Evolutionary conservation across 2,888 invertebrate genomes (phyloP), one percentile per base, ranked within the genome.

Genomic region (Cynaeus angustus): DNA sequence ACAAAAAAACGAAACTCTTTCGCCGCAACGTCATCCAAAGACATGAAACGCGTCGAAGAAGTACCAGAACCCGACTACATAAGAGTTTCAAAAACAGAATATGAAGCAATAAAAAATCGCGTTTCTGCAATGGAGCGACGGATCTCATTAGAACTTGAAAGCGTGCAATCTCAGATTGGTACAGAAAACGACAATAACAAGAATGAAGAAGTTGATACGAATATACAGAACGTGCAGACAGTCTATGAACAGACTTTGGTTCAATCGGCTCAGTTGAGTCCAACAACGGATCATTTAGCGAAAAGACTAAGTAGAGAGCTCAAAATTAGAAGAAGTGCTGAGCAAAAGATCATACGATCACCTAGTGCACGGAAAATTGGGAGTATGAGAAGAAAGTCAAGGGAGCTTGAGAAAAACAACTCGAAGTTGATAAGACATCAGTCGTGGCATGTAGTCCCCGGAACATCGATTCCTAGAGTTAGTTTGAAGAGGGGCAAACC

Each of bases 291-390:
- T 78, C 89, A 91, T 71, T 84, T 94, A 69, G 93, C 93, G 1
- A 89, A 89, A 68, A 87, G 91, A 68, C 84, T 94, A 43, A 92
- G 92, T 76, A 89, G 90, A 78, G 93, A 93, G 81, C 82, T 94
- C 46, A 92, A 92, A 81, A 94, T 94, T 65, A 86, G 93, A 66
- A 89, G 90, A 46, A 92, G 90, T 68, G 87, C 87, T 33, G 91
- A 93, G 77, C 88, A 90, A 56, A 91, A 91, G 79, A 88, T 93
- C 5, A 91, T 94, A 70, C 71, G 79, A 46, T 94, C 94, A 0
- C 94, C 94, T 0, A 94, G 94, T 81, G 94, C 93, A 0, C 87
- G 94, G 56, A 94, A 93, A 87, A 94, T 94, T 68, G 94, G 94
- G 13, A 90, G 89, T 6, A 88, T 94, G 74, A 86, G 93, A 78